A percentile compares a stretch with the other conserved stretches of the same genome.
Evolutionary conservation across 2,888 invertebrate species (phyloP).

Genomic region (Trissolcus japonicus): DNA sequence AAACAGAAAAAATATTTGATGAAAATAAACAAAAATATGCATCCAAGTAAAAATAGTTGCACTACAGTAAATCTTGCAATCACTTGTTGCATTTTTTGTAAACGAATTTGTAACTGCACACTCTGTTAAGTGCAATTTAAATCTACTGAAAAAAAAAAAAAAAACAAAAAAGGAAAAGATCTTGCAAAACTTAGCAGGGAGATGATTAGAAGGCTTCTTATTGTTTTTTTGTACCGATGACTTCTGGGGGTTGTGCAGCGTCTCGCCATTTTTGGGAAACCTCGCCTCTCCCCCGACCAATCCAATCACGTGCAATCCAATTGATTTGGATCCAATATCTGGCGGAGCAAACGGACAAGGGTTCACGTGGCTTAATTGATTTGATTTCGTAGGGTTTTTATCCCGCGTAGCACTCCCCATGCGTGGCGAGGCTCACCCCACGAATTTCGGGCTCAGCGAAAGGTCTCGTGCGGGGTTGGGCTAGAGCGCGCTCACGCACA

Average conservation of each 20-base stretch:
- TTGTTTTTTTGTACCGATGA: conserved; percentile 10
- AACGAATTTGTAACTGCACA: too few species aligned
- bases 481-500: conserved; percentile 21
- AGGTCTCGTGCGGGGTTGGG: conserved; percentile 47
- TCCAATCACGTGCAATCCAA: conserved; percentile 45
- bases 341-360: conserved; percentile 60
- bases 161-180: background rate
- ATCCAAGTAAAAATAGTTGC: too few species aligned
- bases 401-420: conserved; percentile 59
- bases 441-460: conserved; percentile 14
- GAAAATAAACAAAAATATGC: too few species aligned
- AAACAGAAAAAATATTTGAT: too few species aligned
- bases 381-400: conserved; percentile 73
- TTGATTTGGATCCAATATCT: conserved; percentile 65
- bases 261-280: conserved; percentile 70
- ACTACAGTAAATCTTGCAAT: too few species aligned
- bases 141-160: background rate
- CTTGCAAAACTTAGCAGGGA: background rate
- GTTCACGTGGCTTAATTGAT: conserved; percentile 74
- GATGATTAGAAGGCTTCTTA: background rate
- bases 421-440: conserved; percentile 34
- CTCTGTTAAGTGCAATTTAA: background rate
- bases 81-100: conserved; percentile 6
- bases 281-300: conserved; percentile 50
- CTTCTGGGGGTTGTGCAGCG: conserved; percentile 43